Percentiles rank a stretch among this genome's conserved stretches.
Evolutionary conservation across 2,888 invertebrate species (phyloP).

Genomic region (Synergus japonicus): DNA sequence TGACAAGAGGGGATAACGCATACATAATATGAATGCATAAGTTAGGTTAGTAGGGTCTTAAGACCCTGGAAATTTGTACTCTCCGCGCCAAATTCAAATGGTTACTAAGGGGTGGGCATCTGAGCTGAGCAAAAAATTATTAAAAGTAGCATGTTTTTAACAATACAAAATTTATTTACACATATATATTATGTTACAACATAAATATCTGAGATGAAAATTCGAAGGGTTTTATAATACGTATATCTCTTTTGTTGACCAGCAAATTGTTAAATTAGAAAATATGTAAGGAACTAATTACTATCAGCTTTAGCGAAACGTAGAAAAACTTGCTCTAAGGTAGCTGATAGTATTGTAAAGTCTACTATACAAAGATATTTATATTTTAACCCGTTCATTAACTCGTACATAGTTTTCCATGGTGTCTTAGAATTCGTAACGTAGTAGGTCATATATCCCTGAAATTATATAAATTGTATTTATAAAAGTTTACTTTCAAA

Average conservation of each 20-base stretch:
- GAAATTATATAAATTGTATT: conserved; percentile 13
- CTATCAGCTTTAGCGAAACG: conserved; percentile 69
- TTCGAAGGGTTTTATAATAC: background rate
- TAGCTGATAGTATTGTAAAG: conserved; percentile 72
- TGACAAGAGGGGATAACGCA: background rate
- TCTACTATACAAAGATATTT: conserved; percentile 70
- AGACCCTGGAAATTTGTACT: background rate
- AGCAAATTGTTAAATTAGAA: background rate
- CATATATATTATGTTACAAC: background rate
- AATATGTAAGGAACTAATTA: background rate
- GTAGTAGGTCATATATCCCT: conserved; percentile 72
- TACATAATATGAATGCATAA: background rate
- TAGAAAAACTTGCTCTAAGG: conserved; percentile 73
- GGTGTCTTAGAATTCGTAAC: conserved; percentile 68
- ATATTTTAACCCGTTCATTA: conserved; percentile 68
- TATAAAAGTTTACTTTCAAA: background rate
- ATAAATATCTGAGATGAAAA: background rate
- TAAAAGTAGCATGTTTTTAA: background rate
- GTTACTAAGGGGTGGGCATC: too few relatives aligned
- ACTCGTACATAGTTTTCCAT: conserved; percentile 72
- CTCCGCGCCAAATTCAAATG: background rate
- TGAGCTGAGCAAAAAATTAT: background rate
- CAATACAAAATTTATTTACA: background rate
- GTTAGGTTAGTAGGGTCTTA: background rate
- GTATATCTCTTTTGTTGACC: background rate